Conservation (phyloP, 2,888 invertebrate species). For the Aleiodes leptofemur region DNA sequence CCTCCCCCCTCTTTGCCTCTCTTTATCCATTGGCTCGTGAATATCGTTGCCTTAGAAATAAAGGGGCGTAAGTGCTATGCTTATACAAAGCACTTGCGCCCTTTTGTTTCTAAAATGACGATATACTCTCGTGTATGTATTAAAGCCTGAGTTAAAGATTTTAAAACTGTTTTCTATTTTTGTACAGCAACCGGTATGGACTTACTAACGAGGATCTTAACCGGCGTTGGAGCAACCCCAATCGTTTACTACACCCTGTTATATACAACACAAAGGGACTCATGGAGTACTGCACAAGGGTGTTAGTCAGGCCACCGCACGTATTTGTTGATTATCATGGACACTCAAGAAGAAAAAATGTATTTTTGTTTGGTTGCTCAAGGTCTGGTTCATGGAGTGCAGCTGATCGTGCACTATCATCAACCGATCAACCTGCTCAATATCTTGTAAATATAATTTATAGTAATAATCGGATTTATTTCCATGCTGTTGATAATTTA, state of each 20-base stretch:
- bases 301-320: conserved; percentile 79
- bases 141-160: not conserved
- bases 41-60: no score
- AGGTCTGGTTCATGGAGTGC: conserved; percentile 82
- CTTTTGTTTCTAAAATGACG: no score
- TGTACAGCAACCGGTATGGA: conserved; percentile 86
- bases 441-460: conserved; percentile 77
- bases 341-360: conserved; percentile 89
- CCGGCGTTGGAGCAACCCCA: conserved; percentile 88
- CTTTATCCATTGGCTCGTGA: conserved; percentile 3
- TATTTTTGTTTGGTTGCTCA: conserved; percentile 90
- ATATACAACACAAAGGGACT: conserved; percentile 89
- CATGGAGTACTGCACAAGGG: conserved; percentile 80
- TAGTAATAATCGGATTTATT: no score
- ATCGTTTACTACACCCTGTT: conserved; percentile 85
- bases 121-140: conserved; percentile 25
- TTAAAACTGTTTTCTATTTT: conserved; percentile 30
- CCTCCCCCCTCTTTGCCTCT: not conserved
- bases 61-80: no score
- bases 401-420: conserved; percentile 77
- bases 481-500: no score
- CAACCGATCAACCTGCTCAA: conserved; percentile 78
- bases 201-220: conserved; percentile 91
- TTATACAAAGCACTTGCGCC: no score
- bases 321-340: conserved; percentile 88